phyloP scores from a whole-genome alignment of 2,888 invertebrate genomes.

The Drosophila buzzatii region DNA sequence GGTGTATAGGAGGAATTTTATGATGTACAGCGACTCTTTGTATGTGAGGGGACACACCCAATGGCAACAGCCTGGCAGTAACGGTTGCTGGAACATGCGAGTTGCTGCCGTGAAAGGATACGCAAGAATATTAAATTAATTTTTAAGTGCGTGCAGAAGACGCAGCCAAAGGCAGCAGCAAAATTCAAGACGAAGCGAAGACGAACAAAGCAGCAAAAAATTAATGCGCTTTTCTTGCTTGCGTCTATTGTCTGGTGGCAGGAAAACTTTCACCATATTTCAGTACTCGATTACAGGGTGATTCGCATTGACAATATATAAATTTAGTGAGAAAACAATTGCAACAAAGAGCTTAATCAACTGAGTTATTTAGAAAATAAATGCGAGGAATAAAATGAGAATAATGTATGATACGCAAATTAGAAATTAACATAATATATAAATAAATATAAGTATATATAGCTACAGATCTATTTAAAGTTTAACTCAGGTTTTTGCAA shows the following conservation, averaged over 20 bases:
- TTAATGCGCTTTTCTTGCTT: conserved; percentile 75
- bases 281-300: conserved; percentile 55
- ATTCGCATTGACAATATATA: conserved; percentile 10
- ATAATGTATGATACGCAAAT: too few species aligned
- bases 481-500: not conserved
- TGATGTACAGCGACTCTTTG: conserved; percentile 56
- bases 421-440: too few species aligned
- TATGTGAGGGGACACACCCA: conserved; percentile 18
- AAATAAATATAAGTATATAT: too few species aligned
- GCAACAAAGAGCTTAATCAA: too few species aligned
- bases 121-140: conserved; percentile 83
- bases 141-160: conserved; percentile 76
- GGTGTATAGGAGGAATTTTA: conserved; percentile 37
- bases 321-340: not conserved
- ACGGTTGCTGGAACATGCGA: conserved; percentile 70
- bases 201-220: conserved; percentile 46
- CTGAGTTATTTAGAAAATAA: not conserved
- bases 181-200: conserved; percentile 48
- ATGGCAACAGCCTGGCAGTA: conserved; percentile 54
- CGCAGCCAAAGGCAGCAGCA: conserved; percentile 27
- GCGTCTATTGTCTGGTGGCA: conserved; percentile 68
- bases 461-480: not conserved
- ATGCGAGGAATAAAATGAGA: not conserved
- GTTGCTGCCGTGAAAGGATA: conserved; percentile 72
- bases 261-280: conserved; percentile 70